Base-by-base conservation (phyloP, 2,888 invertebrate genomes). In the Pseudococcus viburni region DNA sequence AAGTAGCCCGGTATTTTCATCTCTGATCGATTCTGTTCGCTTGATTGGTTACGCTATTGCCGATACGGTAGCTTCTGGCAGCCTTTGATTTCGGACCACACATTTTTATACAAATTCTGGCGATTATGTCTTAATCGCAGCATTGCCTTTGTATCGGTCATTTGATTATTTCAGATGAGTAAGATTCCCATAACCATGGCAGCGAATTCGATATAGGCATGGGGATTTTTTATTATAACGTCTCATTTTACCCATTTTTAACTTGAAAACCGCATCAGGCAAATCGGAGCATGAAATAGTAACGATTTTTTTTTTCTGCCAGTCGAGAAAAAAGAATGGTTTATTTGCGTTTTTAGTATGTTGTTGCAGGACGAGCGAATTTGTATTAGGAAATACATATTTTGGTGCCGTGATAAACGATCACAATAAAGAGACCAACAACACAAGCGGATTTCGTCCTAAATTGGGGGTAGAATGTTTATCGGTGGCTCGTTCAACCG, bases 401-500 rank as follows among this genome's bases (percentile, higher is more conserved):
- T 33, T 33, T 42, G 87, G 46, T 46, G 68, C 51, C 26, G 68
- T 87, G 87, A 87, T 87, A 87, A 87, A 87, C 87, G 87, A 87
- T 87, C 87, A 77, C 87, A 73, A 68, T 87, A 77, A 77, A 87
- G 51, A 26, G 39, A 87, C 80, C 73, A 77, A 77, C 77, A 77
- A 77, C 77, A 87, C 51, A 87, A 87, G 87, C 73, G 80, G 77
- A 87, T 87, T 87, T 80, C 73, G 73, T 87, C 87, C 48, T 51
- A 87, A 86, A 86, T 87, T 87, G 87, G 87, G 87, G 87, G 87
- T 87, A 87, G 48, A 87, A 87, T 87, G 87, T 87, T 87, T 87
- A 87, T 87, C 87, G 87, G 77, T 48, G 87, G 87, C 73, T 87
- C 87, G 77, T 87, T 87, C 87, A 80, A 87, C 87, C 87, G 87